phyloP scores from a whole-genome alignment of 2,113 vertebrate species.

The Hippocampus zosterae region DNA sequence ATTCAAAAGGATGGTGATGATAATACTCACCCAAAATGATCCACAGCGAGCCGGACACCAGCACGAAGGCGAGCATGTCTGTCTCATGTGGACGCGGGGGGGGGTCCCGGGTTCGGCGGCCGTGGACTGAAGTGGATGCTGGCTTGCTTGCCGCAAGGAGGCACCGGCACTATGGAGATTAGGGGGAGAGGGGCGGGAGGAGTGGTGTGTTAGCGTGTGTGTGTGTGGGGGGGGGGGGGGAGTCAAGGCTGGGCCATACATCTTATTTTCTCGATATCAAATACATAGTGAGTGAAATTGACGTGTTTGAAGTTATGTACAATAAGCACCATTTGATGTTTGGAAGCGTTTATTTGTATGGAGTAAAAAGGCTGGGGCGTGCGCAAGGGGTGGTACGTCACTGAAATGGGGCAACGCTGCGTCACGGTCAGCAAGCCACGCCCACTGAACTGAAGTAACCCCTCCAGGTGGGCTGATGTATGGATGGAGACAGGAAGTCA shows the following conservation, averaged over 20 bases:
- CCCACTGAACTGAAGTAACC: constrained; percentile 68
- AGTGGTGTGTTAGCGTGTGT: no score
- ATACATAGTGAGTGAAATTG: neutral
- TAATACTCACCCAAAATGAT: constrained; percentile 74
- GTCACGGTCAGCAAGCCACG: constrained; percentile 51
- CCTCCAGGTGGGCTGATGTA: constrained; percentile 45
- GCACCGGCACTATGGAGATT: constrained; percentile 65
- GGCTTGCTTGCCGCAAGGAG: constrained; percentile 52
- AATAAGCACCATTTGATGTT: neutral
- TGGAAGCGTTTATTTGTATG: constrained; percentile 28
- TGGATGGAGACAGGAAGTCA: constrained; percentile 7
- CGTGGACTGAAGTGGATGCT: constrained; percentile 40
- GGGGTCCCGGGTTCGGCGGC: neutral
- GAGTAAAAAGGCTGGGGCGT: constrained; percentile 2
- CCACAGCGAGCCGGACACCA: constrained; percentile 77
- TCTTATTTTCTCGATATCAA: neutral
- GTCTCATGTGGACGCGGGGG: constrained; percentile 63
- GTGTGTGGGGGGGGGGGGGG: neutral
- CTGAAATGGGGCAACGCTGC: constrained; percentile 50
- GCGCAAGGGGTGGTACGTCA: neutral
- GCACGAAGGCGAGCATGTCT: constrained; percentile 77
- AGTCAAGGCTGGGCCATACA: neutral
- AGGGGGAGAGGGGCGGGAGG: constrained; percentile 29
- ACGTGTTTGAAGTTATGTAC: neutral
- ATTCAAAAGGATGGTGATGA: neutral